Conservation (phyloP, 1,140 invertebrate genomes). For the Leptinotarsa lineolata region DNA sequence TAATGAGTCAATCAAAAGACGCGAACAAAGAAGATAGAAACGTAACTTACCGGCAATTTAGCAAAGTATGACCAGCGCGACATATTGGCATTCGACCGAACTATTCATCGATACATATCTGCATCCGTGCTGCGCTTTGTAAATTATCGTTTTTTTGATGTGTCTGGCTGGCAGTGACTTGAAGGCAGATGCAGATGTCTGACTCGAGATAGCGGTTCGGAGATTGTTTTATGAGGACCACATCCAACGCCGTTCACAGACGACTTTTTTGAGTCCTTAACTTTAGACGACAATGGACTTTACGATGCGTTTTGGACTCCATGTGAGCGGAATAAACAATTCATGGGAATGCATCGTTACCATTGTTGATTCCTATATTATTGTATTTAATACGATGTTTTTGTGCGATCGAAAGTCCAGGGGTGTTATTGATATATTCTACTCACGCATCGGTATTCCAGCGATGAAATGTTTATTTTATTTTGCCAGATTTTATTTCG, state of each 20-base stretch:
- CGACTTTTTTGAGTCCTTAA: slow-evolving; percentile 43
- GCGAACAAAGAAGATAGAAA: neutral
- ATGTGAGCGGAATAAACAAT: slow-evolving; percentile 45
- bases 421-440: slow-evolving; percentile 27
- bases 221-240: slow-evolving; percentile 48
- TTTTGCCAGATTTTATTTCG: slow-evolving; percentile 7
- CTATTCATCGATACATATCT: slow-evolving; percentile 24
- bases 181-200: slow-evolving; percentile 34
- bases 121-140: slow-evolving; percentile 29
- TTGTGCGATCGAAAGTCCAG: slow-evolving; percentile 5
- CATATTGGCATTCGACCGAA: slow-evolving; percentile 6
- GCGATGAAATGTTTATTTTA: neutral
- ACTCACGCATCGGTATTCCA: slow-evolving; percentile 22
- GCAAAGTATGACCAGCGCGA: neutral
- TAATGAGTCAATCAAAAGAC: neutral
- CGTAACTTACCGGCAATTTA: neutral
- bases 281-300: slow-evolving; percentile 43
- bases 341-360: slow-evolving; percentile 45
- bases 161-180: slow-evolving; percentile 29
- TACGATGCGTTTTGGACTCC: slow-evolving; percentile 32
- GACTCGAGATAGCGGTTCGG: slow-evolving; percentile 37
- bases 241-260: slow-evolving; percentile 42
- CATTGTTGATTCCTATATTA: slow-evolving; percentile 44
- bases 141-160: slow-evolving; percentile 38
- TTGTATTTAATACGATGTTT: slow-evolving; percentile 27